Base-by-base conservation (phyloP, 1,140 invertebrate species). In the Magallana ariakensis region DNA sequence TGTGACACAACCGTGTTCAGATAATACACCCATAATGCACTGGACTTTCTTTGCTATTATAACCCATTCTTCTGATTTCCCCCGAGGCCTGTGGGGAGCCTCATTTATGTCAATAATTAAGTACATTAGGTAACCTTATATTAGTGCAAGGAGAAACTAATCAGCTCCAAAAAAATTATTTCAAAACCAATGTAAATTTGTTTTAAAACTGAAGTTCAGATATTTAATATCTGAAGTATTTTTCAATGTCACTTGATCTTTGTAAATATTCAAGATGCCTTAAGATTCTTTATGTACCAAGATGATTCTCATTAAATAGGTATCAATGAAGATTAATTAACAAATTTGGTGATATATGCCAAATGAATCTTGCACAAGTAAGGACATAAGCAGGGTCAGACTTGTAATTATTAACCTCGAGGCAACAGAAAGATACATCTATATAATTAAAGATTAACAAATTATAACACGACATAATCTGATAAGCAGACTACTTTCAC, bases 61-160 rank as follows among this genome's bases (percentile, higher is more conserved):
- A 75, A 75, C 66, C 66, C 22, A 75, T 75, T 22, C 22, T 26
- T 33, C 19, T 75, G 11, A 75, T 75, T 75, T 75, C 66, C 66
- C 66, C 13, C 9, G 66, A 75, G 19, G 11, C 22, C 66, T 15
- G 7, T 13, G 15, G 66, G 33, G 66, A 75, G 66, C 22, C 66
- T 75, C 19, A 11, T 75, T 75, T 26, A 75, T 75, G 66, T 75
- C 66, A 75, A 75, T 75, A 75, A 75, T 75, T 75, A 75, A 75
- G 9, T 11, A 75, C 11, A 26, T 75, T 75, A 75, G 66, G 22
- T 33, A 75, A 33, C 66, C 22, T 33, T 13, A 75, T 26, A 33
- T 75, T 75, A 33, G 26, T 75, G 33, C 22, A 33, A 13, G 22
- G 66, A 11, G 11, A 46, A 26, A 26, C 66, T 75, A 9, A 26